Conservation (phyloP, 2,113 vertebrate species). For the Pogonocichla stellata region DNA sequence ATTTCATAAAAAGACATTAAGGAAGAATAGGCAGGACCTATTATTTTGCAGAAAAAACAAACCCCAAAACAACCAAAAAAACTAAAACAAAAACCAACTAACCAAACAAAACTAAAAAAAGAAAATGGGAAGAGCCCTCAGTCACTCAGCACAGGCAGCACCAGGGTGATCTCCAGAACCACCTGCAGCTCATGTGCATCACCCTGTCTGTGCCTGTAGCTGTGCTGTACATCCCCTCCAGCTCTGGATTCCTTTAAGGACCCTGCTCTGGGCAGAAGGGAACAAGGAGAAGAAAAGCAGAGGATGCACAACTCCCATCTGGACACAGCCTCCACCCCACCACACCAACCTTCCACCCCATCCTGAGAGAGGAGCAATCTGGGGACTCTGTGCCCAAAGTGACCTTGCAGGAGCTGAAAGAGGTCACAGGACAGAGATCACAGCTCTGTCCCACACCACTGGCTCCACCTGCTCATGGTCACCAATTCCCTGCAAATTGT, state of each 20-base stretch:
- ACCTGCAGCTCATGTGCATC: neutral
- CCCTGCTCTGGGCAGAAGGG: neutral
- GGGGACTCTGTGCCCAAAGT: neutral
- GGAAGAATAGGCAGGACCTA: neutral
- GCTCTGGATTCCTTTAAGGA: neutral
- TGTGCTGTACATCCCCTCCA: neutral
- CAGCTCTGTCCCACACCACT: neutral
- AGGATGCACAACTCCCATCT: neutral
- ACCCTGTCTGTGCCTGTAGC: neutral
- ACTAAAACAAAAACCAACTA: too few species aligned
- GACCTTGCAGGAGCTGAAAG: neutral
- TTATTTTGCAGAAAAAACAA: neutral
- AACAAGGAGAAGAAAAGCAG: neutral
- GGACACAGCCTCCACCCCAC: neutral
- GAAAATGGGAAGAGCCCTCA: neutral
- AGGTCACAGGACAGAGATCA: neutral
- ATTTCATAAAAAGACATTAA: neutral
- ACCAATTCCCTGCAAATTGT: neutral
- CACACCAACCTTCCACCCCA: neutral
- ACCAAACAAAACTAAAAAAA: neutral
- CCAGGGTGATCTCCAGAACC: neutral
- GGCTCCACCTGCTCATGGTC: neutral
- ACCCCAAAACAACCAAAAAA: neutral
- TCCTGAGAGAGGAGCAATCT: accelerated
- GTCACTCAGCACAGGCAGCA: neutral